Evolutionary conservation across 1,140 invertebrate genomes (phyloP), one percentile per base, ranked within the genome.

Genomic region (Heliconius nattereri): DNA sequence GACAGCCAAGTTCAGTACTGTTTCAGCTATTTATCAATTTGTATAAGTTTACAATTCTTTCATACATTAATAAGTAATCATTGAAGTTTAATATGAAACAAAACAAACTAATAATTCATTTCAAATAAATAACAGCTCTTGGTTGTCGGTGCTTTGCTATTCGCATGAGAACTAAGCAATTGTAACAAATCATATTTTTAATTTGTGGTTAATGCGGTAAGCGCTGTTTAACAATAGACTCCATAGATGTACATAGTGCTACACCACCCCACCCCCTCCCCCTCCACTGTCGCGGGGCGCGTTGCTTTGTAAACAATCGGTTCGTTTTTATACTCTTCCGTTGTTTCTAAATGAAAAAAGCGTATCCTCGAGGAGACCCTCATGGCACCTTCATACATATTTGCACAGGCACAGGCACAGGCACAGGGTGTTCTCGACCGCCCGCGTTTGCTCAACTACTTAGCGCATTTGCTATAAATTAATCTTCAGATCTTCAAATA

Each of bases 401-500:
- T 86, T 88, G 87, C 86, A 84, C 83, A 85, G 84, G 37, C 29
- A 29, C 29, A 29, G 29, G 32, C 32, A 32, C 32, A 32, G 32
- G 32, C 32, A 35, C 83, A 85, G 84, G 37, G 79, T 78, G 83
- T 83, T 71, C 76, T 66, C 60, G 60, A 16, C 81, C 71, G 79
- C 75, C 78, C 78, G 71, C 74, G 87, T 87, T 86, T 87, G 84
- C 80, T 85, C 82, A 82, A 79, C 75, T 57, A 80, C 82, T 89
- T 88, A 87, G 84, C 78, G 82, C 73, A 78, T 79, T 86, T 80
- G 85, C 83, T 83, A 84, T 86, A 87, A 89, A 86, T 87, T 85
- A 88, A 85, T 84, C 74, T 80, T 74, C 76, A 76, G 80, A 85
- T 83, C 79, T 81, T 81, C 79, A 85, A 81, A 85, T 78, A 84